These are phyloP conservation scores for Apodemia zela DNA, from an alignment of 2,888 invertebrate genomes.

Conservation along the genomic window DNA sequence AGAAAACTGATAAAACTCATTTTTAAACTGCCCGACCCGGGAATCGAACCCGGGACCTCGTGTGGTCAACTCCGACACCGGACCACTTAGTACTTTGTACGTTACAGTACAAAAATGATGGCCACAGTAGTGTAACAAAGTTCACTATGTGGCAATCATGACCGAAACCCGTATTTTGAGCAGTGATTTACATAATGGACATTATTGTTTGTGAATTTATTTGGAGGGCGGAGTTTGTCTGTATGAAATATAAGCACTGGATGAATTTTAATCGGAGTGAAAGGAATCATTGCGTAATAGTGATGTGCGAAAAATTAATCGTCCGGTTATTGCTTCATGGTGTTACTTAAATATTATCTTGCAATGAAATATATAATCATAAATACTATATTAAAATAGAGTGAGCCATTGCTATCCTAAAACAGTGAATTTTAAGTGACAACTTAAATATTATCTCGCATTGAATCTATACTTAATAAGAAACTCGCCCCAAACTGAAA, in stretches of 20 bases:
- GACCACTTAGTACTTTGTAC: too few relatives aligned
- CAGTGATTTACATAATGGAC: conserved; percentile 13
- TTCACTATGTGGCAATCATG: neutral
- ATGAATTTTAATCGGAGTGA: conserved; percentile 35
- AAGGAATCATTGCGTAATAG: conserved; percentile 34
- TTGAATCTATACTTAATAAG: too few relatives aligned
- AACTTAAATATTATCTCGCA: too few relatives aligned
- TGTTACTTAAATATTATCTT: neutral
- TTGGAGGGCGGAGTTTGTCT: conserved; percentile 14
- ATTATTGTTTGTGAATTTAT: conserved; percentile 13
- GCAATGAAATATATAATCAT: too few relatives aligned
- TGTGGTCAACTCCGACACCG: too few relatives aligned
- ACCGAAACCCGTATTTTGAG: conserved; percentile 12
- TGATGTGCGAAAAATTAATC: conserved; percentile 32
- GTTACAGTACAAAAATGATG: neutral
- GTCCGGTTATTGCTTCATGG: conserved; percentile 15
- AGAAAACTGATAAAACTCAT: too few relatives aligned
- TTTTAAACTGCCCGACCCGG: too few relatives aligned
- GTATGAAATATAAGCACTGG: conserved; percentile 22
- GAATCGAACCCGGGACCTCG: too few relatives aligned
- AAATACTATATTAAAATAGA: too few relatives aligned
- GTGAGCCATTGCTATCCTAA: too few relatives aligned
- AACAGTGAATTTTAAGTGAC: too few relatives aligned
- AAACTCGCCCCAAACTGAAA: too few relatives aligned
- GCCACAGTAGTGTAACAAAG: neutral